Conservation (phyloP, 1,140 invertebrate genomes). For the Galendromus occidentalis region DNA sequence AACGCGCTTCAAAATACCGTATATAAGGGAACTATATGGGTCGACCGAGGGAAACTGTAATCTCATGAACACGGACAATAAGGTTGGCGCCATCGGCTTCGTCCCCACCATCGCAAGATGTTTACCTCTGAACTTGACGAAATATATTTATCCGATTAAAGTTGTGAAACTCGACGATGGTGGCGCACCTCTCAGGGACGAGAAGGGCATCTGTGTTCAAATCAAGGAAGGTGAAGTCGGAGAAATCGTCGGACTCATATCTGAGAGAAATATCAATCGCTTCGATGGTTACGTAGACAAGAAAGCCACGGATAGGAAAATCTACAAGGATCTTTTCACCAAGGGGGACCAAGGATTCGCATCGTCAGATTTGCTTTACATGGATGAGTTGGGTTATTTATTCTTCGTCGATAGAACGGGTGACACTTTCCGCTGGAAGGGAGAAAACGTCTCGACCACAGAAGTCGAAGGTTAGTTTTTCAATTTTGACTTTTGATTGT, state of each 20-base stretch:
- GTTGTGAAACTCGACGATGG: conserved; percentile 35
- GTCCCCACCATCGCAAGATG: conserved; percentile 45
- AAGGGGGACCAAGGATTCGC: conserved; percentile 79
- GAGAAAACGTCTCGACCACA: conserved; percentile 94
- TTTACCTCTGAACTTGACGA: not conserved
- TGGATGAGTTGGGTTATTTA: conserved; percentile 36
- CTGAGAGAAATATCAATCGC: conserved; percentile 36
- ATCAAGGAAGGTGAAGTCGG: conserved; percentile 61
- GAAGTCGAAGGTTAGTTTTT: conserved; percentile 62
- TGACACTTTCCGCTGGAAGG: conserved; percentile 40
- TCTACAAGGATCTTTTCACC: conserved; percentile 69
- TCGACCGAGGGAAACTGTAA: conserved; percentile 39
- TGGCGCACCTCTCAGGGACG: conserved; percentile 29
- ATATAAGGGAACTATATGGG: conserved; percentile 37
- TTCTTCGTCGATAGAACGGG: conserved; percentile 39
- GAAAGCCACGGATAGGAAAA: conserved; percentile 75
- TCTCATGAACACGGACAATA: conserved; percentile 58
- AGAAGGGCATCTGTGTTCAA: conserved; percentile 34
- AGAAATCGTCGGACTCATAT: conserved; percentile 89
- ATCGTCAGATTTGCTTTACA: conserved; percentile 46
- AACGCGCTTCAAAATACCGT: conserved; percentile 32
- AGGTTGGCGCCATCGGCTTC: conserved; percentile 80
- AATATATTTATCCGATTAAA: conserved; percentile 54
- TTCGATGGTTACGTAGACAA: conserved; percentile 73
- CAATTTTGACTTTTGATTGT: not conserved